These are phyloP conservation scores for Lepilemur ruficaudatus DNA, from an alignment of 2,797 vertebrate genomes.

Conservation along the genomic window DNA sequence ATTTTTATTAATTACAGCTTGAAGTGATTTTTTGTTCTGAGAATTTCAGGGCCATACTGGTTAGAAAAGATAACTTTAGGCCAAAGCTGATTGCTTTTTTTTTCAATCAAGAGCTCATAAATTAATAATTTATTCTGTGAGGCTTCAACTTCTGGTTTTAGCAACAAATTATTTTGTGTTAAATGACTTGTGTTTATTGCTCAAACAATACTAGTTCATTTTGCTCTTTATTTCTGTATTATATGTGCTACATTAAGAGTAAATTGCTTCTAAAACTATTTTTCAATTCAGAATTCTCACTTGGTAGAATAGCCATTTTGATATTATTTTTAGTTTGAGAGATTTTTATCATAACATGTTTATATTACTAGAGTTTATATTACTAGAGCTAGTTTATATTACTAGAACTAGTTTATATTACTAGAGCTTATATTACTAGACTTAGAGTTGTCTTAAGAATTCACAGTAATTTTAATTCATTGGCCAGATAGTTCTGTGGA, in stretches of 20 bases:
- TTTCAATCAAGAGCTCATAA: not conserved
- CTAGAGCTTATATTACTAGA: not conserved
- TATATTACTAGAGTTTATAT: not conserved
- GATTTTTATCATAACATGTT: not conserved
- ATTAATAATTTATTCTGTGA: conserved; percentile 12
- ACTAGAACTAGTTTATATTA: no score
- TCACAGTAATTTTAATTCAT: conserved; percentile 30
- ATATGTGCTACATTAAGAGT: not conserved
- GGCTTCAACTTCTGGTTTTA: conserved; percentile 27
- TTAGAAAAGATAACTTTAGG: conserved; percentile 29
- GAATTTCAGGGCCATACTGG: not conserved
- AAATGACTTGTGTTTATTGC: not conserved
- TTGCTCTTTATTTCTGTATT: not conserved
- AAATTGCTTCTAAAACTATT: not conserved
- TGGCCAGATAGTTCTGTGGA: not conserved
- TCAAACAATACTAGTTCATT: not conserved
- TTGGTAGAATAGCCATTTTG: not conserved
- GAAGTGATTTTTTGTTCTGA: conserved; percentile 30
- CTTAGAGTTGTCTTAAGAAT: conserved; percentile 2
- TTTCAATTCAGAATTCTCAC: conserved; percentile 28
- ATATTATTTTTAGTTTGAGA: not conserved
- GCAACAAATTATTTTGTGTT: conserved; percentile 10
- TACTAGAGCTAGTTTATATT: no score
- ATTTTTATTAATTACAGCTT: conserved; percentile 18
- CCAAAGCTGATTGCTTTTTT: not conserved